Evolutionary conservation across 2,888 invertebrate genomes (phyloP), one percentile per base, ranked within the genome.

Genomic region (Lycocerus yunnanus): DNA sequence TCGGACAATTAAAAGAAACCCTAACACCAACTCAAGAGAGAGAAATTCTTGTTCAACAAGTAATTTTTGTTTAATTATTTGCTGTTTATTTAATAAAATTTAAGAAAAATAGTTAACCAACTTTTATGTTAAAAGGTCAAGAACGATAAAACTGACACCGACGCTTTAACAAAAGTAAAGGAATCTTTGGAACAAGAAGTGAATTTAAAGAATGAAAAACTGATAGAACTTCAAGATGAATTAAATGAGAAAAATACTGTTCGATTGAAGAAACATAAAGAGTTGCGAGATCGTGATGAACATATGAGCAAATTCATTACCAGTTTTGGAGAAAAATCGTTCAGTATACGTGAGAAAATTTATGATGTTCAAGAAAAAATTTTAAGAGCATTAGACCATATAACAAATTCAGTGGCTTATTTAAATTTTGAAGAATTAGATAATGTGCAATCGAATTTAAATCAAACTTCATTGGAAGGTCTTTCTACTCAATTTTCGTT

Each of bases 91-190:
- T 63, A 20, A 2, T 18, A n/a, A 63, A 63, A 63, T 43, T 8
- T 6, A 13, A 11, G 15, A 15, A 15, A 18, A 61, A 61, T 16
- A 61, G 11, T 9, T 60, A 16, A 16, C 13, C 27, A 27, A 24
- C 21, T 66, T 66, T 43, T 63, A 15, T 63, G 18, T 63, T 63
- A 16, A 21, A 59, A 82, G 82, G 80, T 83, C 2, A 82, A 82
- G 75, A 79, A 82, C 61, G 81, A 82, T 66, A 82, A 82, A 73
- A 69, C 78, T 15, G 83, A 83, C 74, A 82, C 81, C 11, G 82
- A 82, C 69, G 77, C 81, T 8, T 77, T 83, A 6, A 60, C 78
- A 21, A 82, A 82, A 74, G 78, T 81, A 60, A 79, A 81, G 58
- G 66, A 73, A 16, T 74, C 76, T 20, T 69, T 82, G n/a, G 80